Percentiles rank a stretch among this genome's conserved stretches.
Conservation (phyloP, 2,797 vertebrate genomes). For the Enteromius viviparus region DNA sequence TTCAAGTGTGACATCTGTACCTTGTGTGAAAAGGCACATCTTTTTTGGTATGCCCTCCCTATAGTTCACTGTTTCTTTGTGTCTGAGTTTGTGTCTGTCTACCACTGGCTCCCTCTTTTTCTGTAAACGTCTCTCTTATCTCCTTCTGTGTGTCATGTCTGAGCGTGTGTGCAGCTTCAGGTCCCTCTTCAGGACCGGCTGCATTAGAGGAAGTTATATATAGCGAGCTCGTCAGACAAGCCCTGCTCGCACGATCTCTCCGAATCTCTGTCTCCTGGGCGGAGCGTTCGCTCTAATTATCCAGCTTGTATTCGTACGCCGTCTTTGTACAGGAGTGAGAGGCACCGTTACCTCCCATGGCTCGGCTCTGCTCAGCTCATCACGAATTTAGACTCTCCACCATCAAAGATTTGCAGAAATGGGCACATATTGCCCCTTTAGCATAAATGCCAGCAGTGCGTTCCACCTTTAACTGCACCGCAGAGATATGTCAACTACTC, state of each 20-base stretch:
- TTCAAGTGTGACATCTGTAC: not conserved
- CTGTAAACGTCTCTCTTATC: slow-evolving; percentile 10
- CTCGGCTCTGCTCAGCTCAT: slow-evolving; percentile 65
- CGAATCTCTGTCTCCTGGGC: slow-evolving; percentile 63
- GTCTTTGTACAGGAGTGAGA: slow-evolving; percentile 22
- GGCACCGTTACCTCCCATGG: slow-evolving; percentile 54
- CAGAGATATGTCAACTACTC: slow-evolving; percentile 8
- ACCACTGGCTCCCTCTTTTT: slow-evolving; percentile 4
- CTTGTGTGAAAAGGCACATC: not conserved
- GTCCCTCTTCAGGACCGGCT: slow-evolving; percentile 60
- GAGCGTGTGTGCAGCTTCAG: slow-evolving; percentile 62
- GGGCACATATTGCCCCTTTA: not conserved
- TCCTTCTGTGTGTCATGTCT: slow-evolving; percentile 37
- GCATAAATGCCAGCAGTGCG: not conserved
- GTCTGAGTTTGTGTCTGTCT: slow-evolving; percentile 16
- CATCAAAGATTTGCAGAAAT: slow-evolving; percentile 49
- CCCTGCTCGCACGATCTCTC: slow-evolving; percentile 63
- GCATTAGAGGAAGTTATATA: slow-evolving; percentile 66
- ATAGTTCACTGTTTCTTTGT: slow-evolving; percentile 9
- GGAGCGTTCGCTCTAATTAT: slow-evolving; percentile 65
- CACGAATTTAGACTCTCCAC: slow-evolving; percentile 69
- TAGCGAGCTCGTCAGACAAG: slow-evolving; percentile 67
- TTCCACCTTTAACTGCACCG: not conserved
- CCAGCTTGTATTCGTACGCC: slow-evolving; percentile 51
- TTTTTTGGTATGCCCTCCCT: not conserved